Conservation (phyloP, 2,797 vertebrate species). For the Rhabdomys pumilio region DNA sequence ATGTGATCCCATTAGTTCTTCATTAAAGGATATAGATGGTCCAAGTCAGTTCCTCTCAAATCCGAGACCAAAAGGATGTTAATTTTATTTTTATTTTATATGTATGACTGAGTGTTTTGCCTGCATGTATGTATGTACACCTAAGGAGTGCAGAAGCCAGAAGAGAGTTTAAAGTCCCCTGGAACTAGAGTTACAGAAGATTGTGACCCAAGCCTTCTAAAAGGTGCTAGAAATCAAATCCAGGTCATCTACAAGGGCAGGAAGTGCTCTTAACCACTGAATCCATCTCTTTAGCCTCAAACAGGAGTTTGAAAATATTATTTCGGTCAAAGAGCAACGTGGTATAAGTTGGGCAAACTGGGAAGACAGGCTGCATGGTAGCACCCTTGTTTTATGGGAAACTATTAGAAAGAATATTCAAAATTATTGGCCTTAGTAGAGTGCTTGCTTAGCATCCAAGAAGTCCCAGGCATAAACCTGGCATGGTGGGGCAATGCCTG, state of each 20-base stretch:
- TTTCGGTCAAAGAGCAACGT: not conserved
- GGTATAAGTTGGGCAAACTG: not conserved
- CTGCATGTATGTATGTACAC: not conserved
- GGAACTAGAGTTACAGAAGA: not conserved
- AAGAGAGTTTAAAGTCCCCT: not conserved
- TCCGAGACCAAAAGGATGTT: not conserved
- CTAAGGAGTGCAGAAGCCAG: not conserved
- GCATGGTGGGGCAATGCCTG: not conserved
- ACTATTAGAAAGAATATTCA: not conserved
- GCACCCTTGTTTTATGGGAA: not conserved
- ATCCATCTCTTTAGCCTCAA: not conserved
- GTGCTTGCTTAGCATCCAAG: not conserved
- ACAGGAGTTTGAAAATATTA: not conserved
- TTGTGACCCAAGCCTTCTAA: not conserved
- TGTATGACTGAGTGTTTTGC: not conserved
- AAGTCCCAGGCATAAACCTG: not conserved
- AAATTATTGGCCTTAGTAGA: not conserved
- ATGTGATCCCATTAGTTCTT: not conserved
- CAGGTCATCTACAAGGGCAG: not conserved
- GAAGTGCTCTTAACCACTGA: not conserved
- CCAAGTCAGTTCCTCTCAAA: not conserved
- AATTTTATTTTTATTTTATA: not conserved
- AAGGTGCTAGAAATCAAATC: not conserved
- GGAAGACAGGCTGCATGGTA: not conserved
- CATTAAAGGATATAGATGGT: constrained; percentile 26